A percentile compares a stretch with the other conserved stretches of the same genome.
Evolutionary conservation across 2,113 vertebrate genomes (phyloP).

Genomic region (Zapus hudsonius): DNA sequence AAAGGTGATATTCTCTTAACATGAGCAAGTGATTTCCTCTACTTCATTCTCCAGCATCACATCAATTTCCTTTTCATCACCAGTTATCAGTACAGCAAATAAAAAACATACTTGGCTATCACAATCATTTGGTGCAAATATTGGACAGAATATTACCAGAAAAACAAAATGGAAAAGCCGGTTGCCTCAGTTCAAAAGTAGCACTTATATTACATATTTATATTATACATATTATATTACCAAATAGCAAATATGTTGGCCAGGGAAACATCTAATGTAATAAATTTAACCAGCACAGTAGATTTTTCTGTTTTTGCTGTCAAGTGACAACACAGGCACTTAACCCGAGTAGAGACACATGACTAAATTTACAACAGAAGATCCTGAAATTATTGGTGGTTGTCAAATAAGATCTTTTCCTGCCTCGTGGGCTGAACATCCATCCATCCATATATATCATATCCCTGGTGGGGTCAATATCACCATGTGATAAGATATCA

Average conservation of each 20-base stretch:
- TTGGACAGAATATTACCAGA: constrained; percentile 79
- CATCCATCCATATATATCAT: constrained; percentile 39
- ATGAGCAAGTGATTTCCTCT: constrained; percentile 75
- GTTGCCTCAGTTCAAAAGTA: constrained; percentile 81
- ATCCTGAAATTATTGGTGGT: constrained; percentile 70
- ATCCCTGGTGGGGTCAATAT: constrained; percentile 29
- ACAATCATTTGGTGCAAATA: constrained; percentile 81
- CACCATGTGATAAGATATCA: constrained; percentile 65
- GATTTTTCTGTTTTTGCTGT: constrained; percentile 87
- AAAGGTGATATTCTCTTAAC: constrained; percentile 60
- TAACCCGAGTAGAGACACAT: constrained; percentile 83
- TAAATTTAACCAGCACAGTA: constrained; percentile 89
- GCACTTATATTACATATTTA: constrained; percentile 87
- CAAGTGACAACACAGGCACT: constrained; percentile 85
- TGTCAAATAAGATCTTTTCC: constrained; percentile 72
- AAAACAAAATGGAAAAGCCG: constrained; percentile 78
- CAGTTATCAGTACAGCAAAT: constrained; percentile 82
- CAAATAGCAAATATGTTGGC: too few relatives aligned
- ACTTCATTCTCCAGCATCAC: constrained; percentile 57
- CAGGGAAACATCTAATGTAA: constrained; percentile 88
- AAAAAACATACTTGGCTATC: constrained; percentile 78
- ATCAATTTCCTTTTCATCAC: constrained; percentile 72
- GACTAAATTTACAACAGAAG: constrained; percentile 84
- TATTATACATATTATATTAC: too few relatives aligned
- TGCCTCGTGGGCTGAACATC: constrained; percentile 51